A percentile compares a stretch with the other conserved stretches of the same genome.
Conservation (phyloP, 1,140 invertebrate species). For the Megalopta genalis region DNA sequence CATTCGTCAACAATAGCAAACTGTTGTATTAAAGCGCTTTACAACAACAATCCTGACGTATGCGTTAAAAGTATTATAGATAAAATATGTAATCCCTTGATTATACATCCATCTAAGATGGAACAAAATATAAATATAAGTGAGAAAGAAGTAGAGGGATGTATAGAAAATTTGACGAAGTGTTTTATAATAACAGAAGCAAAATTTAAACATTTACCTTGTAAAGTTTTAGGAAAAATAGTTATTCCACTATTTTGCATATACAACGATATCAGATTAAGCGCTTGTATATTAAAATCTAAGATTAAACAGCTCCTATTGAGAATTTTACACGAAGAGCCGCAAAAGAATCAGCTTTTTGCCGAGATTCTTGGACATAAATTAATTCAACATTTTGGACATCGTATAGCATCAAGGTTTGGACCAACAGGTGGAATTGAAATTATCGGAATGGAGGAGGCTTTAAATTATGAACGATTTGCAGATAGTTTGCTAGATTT, state of each 20-base stretch:
- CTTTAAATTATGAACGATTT: conserved; percentile 62
- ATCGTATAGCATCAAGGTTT: conserved; percentile 68
- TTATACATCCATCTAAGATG: conserved; percentile 24
- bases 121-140: conserved; percentile 35
- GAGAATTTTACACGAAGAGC: conserved; percentile 65
- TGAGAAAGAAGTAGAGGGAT: conserved; percentile 70
- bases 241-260: conserved; percentile 75
- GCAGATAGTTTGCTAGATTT: conserved; percentile 71
- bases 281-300: conserved; percentile 66
- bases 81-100: conserved; percentile 75
- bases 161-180: conserved; percentile 73
- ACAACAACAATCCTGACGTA: conserved; percentile 77
- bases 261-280: conserved; percentile 67
- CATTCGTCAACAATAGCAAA: conserved; percentile 79
- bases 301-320: conserved; percentile 72
- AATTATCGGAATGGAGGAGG: conserved; percentile 53
- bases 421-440: conserved; percentile 72
- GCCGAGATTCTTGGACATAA: conserved; percentile 67
- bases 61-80: conserved; percentile 76
- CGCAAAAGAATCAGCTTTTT: conserved; percentile 63
- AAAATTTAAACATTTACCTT: conserved; percentile 73
- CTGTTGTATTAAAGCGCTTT: conserved; percentile 80
- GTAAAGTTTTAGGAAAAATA: conserved; percentile 62
- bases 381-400: conserved; percentile 56
- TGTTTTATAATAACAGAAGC: conserved; percentile 72